Base-by-base conservation (phyloP, 2,888 invertebrate species). In the Gibbula magus region DNA sequence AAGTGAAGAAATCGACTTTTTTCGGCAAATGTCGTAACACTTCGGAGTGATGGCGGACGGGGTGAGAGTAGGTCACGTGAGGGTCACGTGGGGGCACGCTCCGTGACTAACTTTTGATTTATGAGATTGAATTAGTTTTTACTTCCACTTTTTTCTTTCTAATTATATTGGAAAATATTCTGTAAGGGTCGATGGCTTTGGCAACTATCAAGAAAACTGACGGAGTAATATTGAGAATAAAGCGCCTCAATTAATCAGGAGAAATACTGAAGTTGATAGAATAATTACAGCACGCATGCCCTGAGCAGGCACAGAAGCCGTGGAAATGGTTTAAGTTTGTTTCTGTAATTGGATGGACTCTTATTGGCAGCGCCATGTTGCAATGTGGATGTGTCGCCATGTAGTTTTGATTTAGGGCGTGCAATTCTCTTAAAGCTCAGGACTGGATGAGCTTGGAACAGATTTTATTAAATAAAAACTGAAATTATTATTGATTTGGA, bases 11-110 rank as follows among this genome's bases (percentile, higher is more conserved):
- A 79, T 77, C 73, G 77, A 73, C 77, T 70, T 76, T 77, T 67
- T 76, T 79, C 79, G 75, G 76, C 76, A 79, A 66, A 70, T 70
- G 76, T 76, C 79, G 76, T 79, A 77, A 76, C 56, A 77, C 70
- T 76, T 25, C 70, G 76, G 70, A 70, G 35, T 70, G 70, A 70
- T 70, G 70, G 70, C 70, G 70, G 70, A 39, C 35, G 70, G 35
- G 70, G 70, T 70, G 32, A 70, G 32, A 32, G 39, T 10, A 39
- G 70, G 70, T 70, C 70, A 70, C 70, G 70, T 70, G 70, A 39
- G 70, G 70, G 70, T 70, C 35, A 70, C 70, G 70, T 32, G 39
- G 70, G 70, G n/a, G 70, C 35, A 70, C 70, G 70, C 29, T 70
- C 70, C 70, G 70, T 70, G 70, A 70, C 70, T 70, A 70, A 70